Percentiles rank a stretch among this genome's conserved stretches.
phyloP scores from a whole-genome alignment of 2,113 vertebrate genomes.

The Tympanuchus pallidicinctus region DNA sequence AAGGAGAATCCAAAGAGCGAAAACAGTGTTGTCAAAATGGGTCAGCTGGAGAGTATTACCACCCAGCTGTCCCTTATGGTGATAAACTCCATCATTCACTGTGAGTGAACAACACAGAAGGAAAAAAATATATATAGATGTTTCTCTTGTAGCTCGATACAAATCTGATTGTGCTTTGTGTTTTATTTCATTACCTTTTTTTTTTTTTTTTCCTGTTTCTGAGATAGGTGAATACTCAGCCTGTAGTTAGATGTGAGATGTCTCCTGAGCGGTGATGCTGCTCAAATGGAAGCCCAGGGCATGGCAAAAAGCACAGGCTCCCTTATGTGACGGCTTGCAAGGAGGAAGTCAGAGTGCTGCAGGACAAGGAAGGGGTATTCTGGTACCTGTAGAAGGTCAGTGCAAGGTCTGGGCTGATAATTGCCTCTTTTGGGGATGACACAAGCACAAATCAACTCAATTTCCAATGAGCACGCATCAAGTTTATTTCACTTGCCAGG shows the following conservation, averaged over 20 bases:
- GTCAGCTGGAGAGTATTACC: neutral
- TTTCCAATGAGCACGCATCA: neutral
- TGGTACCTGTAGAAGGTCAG: neutral
- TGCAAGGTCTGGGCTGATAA: neutral
- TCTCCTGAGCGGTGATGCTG: neutral
- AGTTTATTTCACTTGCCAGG: neutral
- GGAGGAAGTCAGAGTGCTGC: neutral
- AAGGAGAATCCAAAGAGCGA: neutral
- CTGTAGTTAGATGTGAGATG: neutral
- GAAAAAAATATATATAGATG: neutral
- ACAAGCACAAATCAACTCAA: neutral
- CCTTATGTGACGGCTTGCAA: accelerated
- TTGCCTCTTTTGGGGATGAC: neutral
- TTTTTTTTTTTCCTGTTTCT: neutral
- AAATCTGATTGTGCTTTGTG: neutral
- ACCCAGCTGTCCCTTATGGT: neutral
- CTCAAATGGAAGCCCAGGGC: neutral
- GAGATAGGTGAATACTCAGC: neutral
- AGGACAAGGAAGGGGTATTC: neutral
- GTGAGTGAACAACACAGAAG: neutral
- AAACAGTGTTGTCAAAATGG: neutral
- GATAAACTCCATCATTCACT: neutral
- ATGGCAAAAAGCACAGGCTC: neutral
- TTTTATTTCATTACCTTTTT: neutral
- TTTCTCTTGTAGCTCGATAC: neutral